Conservation (phyloP, 2,888 invertebrate species). For the Meghimatium bilineatum region DNA sequence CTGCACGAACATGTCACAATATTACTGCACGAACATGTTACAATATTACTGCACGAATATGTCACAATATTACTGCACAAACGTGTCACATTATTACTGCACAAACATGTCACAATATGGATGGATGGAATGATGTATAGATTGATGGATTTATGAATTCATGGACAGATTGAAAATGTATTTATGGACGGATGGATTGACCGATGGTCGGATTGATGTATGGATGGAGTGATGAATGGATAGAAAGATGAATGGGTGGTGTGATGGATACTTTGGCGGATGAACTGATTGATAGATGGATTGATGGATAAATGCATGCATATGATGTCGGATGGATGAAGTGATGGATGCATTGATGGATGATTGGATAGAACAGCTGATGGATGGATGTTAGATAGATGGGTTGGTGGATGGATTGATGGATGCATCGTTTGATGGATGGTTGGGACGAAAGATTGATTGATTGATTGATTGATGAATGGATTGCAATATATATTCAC, state of each 20-base stretch:
- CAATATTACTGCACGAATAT: no score
- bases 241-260: no score
- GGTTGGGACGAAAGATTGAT: slow-evolving; percentile 7
- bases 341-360: background rate
- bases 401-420: background rate
- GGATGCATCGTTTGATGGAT: slow-evolving; percentile 19
- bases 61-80: no score
- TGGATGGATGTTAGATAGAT: background rate
- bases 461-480: no score
- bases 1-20: no score
- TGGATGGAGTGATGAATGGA: no score
- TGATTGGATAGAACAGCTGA: background rate
- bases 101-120: no score
- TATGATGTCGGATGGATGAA: background rate
- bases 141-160: no score
- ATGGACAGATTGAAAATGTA: background rate
- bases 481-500: slow-evolving; percentile 1
- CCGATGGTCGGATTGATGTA: background rate
- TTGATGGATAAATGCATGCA: background rate
- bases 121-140: background rate
- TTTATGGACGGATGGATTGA: background rate
- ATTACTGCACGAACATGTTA: no score
- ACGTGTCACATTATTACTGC: no score
- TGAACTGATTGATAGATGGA: no score
- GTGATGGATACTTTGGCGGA: background rate